phyloP scores from a whole-genome alignment of 2,113 vertebrate species.

The Syrmaticus mikado region DNA sequence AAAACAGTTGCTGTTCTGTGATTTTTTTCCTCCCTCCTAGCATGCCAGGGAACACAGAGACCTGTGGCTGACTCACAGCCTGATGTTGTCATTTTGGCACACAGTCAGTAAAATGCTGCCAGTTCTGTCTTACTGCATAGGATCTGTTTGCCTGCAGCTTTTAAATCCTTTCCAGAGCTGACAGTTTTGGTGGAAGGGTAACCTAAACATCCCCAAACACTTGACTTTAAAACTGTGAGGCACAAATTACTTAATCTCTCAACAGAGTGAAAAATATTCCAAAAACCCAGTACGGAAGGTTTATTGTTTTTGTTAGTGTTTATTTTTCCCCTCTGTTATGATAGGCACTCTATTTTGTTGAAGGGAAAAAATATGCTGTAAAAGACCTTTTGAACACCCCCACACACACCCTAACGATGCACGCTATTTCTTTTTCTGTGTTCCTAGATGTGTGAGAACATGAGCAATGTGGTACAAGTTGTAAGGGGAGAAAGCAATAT shows the following conservation, averaged over 20 bases:
- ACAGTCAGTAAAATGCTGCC: not conserved
- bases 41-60: not conserved
- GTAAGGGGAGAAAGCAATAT: not conserved
- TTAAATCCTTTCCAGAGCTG: not conserved
- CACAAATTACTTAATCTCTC: not conserved
- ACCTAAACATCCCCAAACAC: not conserved
- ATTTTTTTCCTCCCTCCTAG: not conserved
- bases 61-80: not conserved
- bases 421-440: not conserved
- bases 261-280: not conserved
- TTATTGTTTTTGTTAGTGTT: not conserved
- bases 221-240: not conserved
- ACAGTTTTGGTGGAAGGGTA: slow-evolving; percentile 26
- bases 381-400: not conserved
- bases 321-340: not conserved
- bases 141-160: slow-evolving; percentile 4
- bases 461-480: not conserved
- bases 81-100: slow-evolving; percentile 8
- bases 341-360: not conserved
- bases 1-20: not conserved
- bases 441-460: not conserved
- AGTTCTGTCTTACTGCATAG: not conserved
- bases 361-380: not conserved
- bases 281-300: not conserved
- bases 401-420: no score